These are phyloP conservation scores for Hyaena hyaena DNA, from an alignment of 2,113 vertebrate species.

Conservation along the genomic window DNA sequence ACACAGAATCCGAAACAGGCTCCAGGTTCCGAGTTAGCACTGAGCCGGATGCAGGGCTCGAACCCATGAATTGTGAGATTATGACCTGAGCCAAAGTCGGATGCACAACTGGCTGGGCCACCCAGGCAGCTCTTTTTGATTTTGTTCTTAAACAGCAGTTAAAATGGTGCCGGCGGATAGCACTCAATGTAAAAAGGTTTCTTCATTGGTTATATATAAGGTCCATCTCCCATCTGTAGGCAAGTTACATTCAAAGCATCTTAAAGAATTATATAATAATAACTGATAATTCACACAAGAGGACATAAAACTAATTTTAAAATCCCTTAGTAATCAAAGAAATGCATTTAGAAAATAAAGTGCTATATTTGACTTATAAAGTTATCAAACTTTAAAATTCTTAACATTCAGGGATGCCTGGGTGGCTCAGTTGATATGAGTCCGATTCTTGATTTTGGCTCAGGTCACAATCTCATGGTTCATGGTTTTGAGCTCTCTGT, in stretches of 20 bases:
- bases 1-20: too few species aligned
- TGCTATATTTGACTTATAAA: conserved; percentile 29
- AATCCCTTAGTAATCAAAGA: conserved; percentile 21
- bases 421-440: too few species aligned
- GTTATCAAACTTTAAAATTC: conserved; percentile 15
- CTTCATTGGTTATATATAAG: not conserved
- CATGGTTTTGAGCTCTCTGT: too few species aligned
- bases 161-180: conserved; percentile 22
- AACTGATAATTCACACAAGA: conserved; percentile 35
- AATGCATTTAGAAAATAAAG: conserved; percentile 49
- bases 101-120: too few species aligned
- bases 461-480: too few species aligned
- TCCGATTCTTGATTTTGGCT: too few species aligned
- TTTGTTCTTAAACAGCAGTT: conserved; percentile 59
- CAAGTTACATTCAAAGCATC: conserved; percentile 22
- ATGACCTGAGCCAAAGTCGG: too few species aligned
- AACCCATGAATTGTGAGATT: too few species aligned
- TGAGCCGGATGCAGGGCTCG: too few species aligned
- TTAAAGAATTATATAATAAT: conserved; percentile 40
- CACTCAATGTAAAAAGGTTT: not conserved
- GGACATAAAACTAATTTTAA: not conserved
- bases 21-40: too few species aligned
- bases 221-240: not conserved
- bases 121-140: not conserved
- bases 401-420: not conserved